Conservation (phyloP, 1,140 invertebrate species). For the Drosophila sulfurigaster region DNA sequence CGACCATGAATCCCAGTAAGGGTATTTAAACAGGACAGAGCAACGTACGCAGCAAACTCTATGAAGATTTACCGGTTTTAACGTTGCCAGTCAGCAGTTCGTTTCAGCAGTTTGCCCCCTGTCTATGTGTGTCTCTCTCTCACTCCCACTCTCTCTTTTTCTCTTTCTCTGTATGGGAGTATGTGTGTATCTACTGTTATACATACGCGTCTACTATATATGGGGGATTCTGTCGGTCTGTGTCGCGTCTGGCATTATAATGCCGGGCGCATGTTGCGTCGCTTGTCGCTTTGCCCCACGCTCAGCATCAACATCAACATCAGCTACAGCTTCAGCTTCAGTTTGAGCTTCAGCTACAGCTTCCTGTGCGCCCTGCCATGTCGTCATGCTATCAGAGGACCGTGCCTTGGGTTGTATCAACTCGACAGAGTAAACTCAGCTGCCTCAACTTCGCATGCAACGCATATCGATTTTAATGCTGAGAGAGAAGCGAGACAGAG, state of each 20-base stretch:
- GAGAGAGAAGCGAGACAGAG: neutral
- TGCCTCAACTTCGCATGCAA: constrained; percentile 40
- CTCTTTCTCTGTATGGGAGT: neutral
- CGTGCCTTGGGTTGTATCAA: constrained; percentile 11
- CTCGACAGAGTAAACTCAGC: constrained; percentile 7
- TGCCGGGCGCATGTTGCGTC: constrained; percentile 58
- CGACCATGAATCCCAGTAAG: neutral
- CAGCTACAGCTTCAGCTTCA: constrained; percentile 51
- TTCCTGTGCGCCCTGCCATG: constrained; percentile 75
- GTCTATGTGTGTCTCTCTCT: constrained; percentile 9
- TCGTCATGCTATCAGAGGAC: constrained; percentile 67
- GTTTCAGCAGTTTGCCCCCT: constrained; percentile 34
- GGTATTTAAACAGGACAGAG: constrained; percentile 47
- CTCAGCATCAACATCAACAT: constrained; percentile 13
- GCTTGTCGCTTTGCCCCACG: constrained; percentile 61
- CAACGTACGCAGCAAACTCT: constrained; percentile 74
- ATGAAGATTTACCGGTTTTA: constrained; percentile 83
- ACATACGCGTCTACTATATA: constrained; percentile 1
- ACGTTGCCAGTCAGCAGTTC: constrained; percentile 81
- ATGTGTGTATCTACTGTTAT: constrained; percentile 2
- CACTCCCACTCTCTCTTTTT: no score
- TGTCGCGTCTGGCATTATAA: constrained; percentile 81
- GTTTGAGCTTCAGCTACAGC: constrained; percentile 52
- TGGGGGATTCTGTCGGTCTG: constrained; percentile 40
- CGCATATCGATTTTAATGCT: constrained; percentile 72